Evolutionary conservation across 2,888 invertebrate species (phyloP).

Genomic region (Labia minor): DNA sequence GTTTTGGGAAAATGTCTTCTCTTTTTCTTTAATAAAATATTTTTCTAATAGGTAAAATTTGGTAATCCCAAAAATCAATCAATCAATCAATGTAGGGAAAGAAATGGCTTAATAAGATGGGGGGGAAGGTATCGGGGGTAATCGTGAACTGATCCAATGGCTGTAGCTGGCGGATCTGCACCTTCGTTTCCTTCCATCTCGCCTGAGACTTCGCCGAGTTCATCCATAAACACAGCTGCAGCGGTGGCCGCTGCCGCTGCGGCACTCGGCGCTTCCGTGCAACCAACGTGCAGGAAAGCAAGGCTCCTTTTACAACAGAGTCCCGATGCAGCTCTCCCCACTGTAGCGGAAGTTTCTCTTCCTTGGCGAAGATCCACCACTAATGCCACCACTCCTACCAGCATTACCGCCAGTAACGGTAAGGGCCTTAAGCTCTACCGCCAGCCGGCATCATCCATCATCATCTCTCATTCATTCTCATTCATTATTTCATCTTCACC

Average conservation of each 20-base stretch:
- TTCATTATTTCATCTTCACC: background rate
- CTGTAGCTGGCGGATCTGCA: background rate
- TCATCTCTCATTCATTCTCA: background rate
- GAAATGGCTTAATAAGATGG: too few species aligned
- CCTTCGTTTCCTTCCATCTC: background rate
- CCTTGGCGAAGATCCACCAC: slow-evolving; percentile 66
- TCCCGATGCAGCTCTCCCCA: slow-evolving; percentile 38
- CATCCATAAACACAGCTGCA: background rate
- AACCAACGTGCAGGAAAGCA: background rate
- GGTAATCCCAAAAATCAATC: too few species aligned
- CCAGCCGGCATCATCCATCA: background rate
- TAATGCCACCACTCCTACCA: slow-evolving; percentile 21
- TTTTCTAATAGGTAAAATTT: too few species aligned
- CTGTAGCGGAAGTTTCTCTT: slow-evolving; percentile 68
- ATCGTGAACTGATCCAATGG: background rate
- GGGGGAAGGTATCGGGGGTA: background rate
- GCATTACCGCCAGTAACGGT: slow-evolving; percentile 7
- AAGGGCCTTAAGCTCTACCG: background rate
- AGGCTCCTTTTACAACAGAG: background rate
- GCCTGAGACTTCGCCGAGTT: background rate
- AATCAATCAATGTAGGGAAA: too few species aligned
- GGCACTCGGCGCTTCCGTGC: slow-evolving; percentile 44
- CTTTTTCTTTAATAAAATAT: too few species aligned
- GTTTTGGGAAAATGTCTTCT: too few species aligned
- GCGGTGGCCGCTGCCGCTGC: slow-evolving; percentile 30